Conservation (phyloP, 2,797 vertebrate species). For the Taenioides sp. region DNA sequence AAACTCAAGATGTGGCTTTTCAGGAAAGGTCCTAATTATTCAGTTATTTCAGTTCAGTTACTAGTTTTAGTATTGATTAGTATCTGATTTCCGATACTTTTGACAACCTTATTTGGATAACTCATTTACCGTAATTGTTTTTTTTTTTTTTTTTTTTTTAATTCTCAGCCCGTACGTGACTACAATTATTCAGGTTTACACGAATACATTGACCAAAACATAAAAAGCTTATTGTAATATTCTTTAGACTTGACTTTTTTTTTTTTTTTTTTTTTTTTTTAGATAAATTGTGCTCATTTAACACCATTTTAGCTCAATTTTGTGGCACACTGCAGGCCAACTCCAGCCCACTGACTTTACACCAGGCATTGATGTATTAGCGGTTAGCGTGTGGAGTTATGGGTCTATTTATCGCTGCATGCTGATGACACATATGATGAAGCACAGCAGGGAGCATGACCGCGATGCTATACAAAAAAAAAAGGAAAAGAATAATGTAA, state of each 20-base stretch:
- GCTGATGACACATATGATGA: conserved; percentile 51
- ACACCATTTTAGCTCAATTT: not conserved
- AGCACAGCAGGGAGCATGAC: conserved; percentile 25
- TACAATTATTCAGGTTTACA: too few relatives aligned
- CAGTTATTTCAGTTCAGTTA: too few relatives aligned
- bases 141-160: too few relatives aligned
- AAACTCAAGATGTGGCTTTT: too few relatives aligned
- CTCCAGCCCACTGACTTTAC: conserved; percentile 8
- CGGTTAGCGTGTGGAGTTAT: conserved; percentile 9
- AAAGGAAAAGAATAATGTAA: conserved; percentile 36
- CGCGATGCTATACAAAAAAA: conserved; percentile 11
- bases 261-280: not conserved
- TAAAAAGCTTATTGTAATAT: not conserved
- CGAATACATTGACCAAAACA: too few relatives aligned
- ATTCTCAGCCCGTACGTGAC: too few relatives aligned
- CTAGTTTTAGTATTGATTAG: too few relatives aligned
- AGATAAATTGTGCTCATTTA: not conserved
- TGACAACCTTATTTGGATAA: too few relatives aligned
- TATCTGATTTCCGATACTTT: too few relatives aligned
- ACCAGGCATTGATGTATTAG: not conserved
- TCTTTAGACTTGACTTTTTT: not conserved
- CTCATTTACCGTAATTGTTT: too few relatives aligned
- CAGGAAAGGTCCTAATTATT: too few relatives aligned
- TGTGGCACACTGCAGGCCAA: conserved; percentile 6
- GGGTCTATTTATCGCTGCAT: conserved; percentile 21